These are phyloP conservation scores for Operophtera brumata DNA, from an alignment of 2,888 invertebrate genomes.

Conservation along the genomic window DNA sequence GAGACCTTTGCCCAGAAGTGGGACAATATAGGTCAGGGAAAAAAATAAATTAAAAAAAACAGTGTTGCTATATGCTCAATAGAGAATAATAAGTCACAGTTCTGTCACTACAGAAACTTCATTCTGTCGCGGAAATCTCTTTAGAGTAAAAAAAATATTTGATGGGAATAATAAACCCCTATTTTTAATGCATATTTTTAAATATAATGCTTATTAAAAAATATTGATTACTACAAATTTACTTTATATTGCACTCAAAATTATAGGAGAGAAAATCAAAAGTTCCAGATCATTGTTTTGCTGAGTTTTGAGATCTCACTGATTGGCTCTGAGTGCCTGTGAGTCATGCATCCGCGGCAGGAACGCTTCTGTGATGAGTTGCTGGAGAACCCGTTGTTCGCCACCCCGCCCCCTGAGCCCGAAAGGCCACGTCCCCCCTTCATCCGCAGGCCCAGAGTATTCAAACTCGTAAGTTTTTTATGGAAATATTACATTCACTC, in stretches of 20 bases:
- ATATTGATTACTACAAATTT: no score
- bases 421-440: constrained; percentile 61
- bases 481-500: no score
- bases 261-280: not conserved
- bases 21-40: no score
- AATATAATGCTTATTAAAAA: no score
- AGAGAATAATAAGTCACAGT: no score
- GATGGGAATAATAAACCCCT: not conserved
- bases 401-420: constrained; percentile 67
- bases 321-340: not conserved
- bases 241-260: not conserved
- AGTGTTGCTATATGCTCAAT: no score
- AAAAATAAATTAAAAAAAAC: no score
- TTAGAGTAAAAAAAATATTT: no score
- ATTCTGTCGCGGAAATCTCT: constrained; percentile 12
- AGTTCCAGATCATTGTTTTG: not conserved
- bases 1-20: no score
- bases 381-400: constrained; percentile 54
- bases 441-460: constrained; percentile 56
- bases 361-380: constrained; percentile 60
- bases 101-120: no score
- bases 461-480: constrained; percentile 56
- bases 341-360: constrained; percentile 58
- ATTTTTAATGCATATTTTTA: no score
- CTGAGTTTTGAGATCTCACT: not conserved